Evolutionary conservation across 1,140 invertebrate species (phyloP).

Genomic region (Anastrepha obliqua): DNA sequence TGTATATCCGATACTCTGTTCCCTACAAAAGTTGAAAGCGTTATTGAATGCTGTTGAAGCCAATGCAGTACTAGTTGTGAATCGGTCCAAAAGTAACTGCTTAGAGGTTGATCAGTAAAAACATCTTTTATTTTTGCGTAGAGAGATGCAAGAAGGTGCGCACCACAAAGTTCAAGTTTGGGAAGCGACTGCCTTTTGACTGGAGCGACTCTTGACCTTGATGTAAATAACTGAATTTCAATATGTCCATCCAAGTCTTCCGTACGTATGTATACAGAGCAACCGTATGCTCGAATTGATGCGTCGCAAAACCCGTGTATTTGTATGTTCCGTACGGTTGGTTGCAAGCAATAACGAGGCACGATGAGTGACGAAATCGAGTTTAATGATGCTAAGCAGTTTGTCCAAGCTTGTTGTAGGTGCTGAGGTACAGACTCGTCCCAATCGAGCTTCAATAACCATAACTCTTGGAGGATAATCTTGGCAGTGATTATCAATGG

Average conservation of each 20-base stretch:
- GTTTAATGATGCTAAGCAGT: not conserved
- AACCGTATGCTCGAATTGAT: too few species aligned
- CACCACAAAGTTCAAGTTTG: not conserved
- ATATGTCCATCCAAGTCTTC: not conserved
- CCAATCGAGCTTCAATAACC: slow-evolving; percentile 45
- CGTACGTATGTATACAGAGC: not conserved
- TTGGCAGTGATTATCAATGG: not conserved
- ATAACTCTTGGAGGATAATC: slow-evolving; percentile 57
- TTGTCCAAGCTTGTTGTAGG: not conserved
- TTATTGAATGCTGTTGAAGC: not conserved
- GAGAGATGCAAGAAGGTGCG: not conserved
- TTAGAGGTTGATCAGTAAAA: not conserved
- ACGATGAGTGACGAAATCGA: not conserved
- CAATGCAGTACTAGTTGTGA: not conserved
- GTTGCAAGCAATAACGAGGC: not conserved
- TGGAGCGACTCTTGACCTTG: not conserved
- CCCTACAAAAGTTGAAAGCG: slow-evolving; percentile 64
- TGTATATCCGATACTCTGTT: slow-evolving; percentile 70
- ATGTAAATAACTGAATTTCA: not conserved
- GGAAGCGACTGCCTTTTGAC: not conserved
- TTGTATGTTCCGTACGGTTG: too few species aligned
- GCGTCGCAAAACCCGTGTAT: too few species aligned
- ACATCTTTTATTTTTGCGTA: not conserved
- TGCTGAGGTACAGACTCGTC: not conserved
- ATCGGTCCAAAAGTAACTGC: not conserved